These are phyloP conservation scores for Neoniphon sammara DNA, from an alignment of 2,797 vertebrate genomes.

Conservation along the genomic window DNA sequence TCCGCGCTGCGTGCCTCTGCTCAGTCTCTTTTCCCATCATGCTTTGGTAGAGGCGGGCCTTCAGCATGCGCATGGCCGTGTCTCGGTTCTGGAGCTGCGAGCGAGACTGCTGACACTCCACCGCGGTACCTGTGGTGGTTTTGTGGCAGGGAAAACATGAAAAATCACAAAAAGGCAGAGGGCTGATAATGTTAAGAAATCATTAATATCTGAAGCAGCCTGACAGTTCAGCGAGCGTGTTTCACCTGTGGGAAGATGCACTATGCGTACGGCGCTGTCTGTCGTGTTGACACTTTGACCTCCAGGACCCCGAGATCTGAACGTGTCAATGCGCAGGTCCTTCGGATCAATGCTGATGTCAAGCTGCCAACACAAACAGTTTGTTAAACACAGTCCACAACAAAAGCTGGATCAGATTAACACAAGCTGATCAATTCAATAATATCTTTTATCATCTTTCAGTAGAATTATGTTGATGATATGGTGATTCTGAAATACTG, in stretches of 20 bases:
- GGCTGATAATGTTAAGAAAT: not conserved
- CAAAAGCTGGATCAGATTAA: not conserved
- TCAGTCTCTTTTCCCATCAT: slow-evolving; percentile 80
- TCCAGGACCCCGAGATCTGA: slow-evolving; percentile 91
- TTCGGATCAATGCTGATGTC: slow-evolving; percentile 88
- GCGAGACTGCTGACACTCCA: slow-evolving; percentile 93
- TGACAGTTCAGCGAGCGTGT: not conserved
- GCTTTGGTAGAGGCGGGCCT: slow-evolving; percentile 88
- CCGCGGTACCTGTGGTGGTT: slow-evolving; percentile 81
- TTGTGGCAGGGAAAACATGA: too few species aligned
- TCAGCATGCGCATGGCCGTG: slow-evolving; percentile 86
- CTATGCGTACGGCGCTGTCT: slow-evolving; percentile 92
- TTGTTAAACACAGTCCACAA: not conserved
- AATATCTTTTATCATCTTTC: too few species aligned
- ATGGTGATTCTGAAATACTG: too few species aligned
- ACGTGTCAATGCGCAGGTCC: slow-evolving; percentile 92
- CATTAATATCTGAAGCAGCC: too few species aligned
- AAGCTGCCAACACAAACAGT: slow-evolving; percentile 76
- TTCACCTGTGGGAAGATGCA: slow-evolving; percentile 92
- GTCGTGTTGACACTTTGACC: slow-evolving; percentile 97
- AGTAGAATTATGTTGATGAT: too few species aligned
- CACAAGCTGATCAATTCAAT: not conserved
- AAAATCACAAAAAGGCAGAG: not conserved
- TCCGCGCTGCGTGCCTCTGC: slow-evolving; percentile 83
- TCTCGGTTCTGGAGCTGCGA: slow-evolving; percentile 93